phyloP scores from a whole-genome alignment of 2,797 vertebrate species.

The Perdix hodgsoniae region DNA sequence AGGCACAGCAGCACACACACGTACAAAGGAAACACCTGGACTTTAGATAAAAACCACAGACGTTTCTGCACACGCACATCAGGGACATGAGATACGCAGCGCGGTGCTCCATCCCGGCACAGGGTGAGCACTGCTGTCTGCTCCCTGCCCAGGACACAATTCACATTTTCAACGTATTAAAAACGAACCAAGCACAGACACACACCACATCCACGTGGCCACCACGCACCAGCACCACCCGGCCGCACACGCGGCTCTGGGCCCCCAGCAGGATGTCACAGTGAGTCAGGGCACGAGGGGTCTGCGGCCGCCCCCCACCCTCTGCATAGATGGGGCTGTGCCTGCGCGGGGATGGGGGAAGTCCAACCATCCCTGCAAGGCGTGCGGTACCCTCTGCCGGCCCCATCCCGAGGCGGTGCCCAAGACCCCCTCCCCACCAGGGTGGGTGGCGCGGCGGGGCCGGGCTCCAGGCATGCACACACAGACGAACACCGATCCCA shows the following conservation, averaged over 20 bases:
- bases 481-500: not conserved
- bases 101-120: fast-evolving
- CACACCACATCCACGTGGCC: not conserved
- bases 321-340: constrained; percentile 49
- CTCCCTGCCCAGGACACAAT: not conserved
- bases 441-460: not conserved
- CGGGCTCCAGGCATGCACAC: constrained; percentile 36
- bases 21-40: constrained; percentile 34
- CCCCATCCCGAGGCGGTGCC: not conserved
- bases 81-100: fast-evolving
- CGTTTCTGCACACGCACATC: not conserved
- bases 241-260: not conserved
- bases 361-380: not conserved
- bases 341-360: fast-evolving
- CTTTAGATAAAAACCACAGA: constrained; percentile 69
- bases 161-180: constrained; percentile 57
- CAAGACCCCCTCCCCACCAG: too few relatives aligned
- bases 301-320: not conserved
- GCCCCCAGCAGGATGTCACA: constrained; percentile 3
- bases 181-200: constrained; percentile 48
- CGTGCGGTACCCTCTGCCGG: not conserved
- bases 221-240: not conserved
- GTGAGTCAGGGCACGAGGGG: not conserved
- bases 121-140: fast-evolving
- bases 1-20: fast-evolving